These are phyloP conservation scores for Lytechinus pictus DNA, from an alignment of 35 echinoderm and acorn worm species.

Conservation along the genomic window DNA sequence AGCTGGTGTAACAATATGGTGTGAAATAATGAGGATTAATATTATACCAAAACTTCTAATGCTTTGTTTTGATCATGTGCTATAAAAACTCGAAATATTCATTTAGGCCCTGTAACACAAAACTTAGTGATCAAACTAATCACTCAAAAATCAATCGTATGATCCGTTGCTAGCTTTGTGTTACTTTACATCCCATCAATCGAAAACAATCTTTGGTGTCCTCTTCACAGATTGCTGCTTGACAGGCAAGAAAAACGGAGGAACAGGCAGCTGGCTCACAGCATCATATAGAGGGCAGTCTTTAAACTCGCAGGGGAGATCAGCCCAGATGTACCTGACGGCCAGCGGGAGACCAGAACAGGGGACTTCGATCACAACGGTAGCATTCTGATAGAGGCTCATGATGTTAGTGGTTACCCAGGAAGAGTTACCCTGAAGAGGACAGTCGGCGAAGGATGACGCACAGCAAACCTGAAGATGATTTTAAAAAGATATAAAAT, in stretches of 20 bases:
- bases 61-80: too few species aligned
- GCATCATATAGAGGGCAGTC: constrained; percentile 72
- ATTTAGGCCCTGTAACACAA: too few species aligned
- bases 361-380: constrained; percentile 45
- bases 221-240: not conserved
- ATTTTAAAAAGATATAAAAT: not conserved
- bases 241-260: constrained; percentile 65
- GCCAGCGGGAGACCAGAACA: constrained; percentile 21
- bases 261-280: constrained; percentile 59
- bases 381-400: not conserved
- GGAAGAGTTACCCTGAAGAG: constrained; percentile 16
- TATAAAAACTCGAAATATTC: too few species aligned
- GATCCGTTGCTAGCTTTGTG: too few species aligned
- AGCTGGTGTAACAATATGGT: too few species aligned
- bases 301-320: constrained; percentile 70
- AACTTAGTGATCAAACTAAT: too few species aligned
- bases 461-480: constrained; percentile 57
- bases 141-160: too few species aligned
- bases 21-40: too few species aligned
- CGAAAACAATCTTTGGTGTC: not conserved
- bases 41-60: too few species aligned
- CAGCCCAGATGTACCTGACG: constrained; percentile 72
- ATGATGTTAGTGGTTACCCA: constrained; percentile 40
- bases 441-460: not conserved
- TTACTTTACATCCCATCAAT: not conserved